Evolutionary conservation across 2,888 invertebrate genomes (phyloP).

Genomic region (Apodemia zela): DNA sequence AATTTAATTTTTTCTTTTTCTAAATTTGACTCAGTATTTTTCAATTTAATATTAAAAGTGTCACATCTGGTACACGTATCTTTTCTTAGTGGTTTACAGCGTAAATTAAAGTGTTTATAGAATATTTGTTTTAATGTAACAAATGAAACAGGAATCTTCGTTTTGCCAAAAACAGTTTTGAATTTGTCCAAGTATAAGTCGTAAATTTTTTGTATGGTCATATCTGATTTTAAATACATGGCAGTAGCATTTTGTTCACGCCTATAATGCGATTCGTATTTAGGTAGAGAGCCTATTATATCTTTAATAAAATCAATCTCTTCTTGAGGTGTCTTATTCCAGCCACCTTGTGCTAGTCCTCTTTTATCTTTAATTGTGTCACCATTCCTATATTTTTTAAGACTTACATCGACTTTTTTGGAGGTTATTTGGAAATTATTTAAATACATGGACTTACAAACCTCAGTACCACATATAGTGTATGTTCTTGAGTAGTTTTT

Average conservation of each 20-base stretch:
- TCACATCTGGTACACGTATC: conserved; percentile 18
- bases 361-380: too few relatives aligned
- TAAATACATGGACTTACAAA: too few relatives aligned
- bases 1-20: conserved; percentile 1
- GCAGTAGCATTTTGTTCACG: conserved; percentile 12
- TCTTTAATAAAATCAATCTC: conserved; percentile 5
- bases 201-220: background rate
- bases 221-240: conserved; percentile 2
- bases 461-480: too few relatives aligned
- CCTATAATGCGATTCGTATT: conserved; percentile 17
- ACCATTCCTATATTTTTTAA: too few relatives aligned
- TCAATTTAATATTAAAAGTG: conserved; percentile 12
- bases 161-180: background rate
- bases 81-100: conserved; percentile 14
- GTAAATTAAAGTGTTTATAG: conserved; percentile 13
- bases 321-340: conserved; percentile 9
- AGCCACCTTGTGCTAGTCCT: conserved; percentile 7
- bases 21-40: conserved; percentile 7
- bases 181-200: conserved; percentile 2
- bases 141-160: background rate
- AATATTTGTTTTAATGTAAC: conserved; percentile 14
- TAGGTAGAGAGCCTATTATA: conserved; percentile 7
- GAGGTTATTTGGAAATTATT: too few relatives aligned
- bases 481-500: too few relatives aligned
- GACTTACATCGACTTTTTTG: too few relatives aligned